Percentiles rank a stretch among this genome's conserved stretches.
Evolutionary conservation across 1,140 invertebrate genomes (phyloP).

Genomic region (Magallana gigas): DNA sequence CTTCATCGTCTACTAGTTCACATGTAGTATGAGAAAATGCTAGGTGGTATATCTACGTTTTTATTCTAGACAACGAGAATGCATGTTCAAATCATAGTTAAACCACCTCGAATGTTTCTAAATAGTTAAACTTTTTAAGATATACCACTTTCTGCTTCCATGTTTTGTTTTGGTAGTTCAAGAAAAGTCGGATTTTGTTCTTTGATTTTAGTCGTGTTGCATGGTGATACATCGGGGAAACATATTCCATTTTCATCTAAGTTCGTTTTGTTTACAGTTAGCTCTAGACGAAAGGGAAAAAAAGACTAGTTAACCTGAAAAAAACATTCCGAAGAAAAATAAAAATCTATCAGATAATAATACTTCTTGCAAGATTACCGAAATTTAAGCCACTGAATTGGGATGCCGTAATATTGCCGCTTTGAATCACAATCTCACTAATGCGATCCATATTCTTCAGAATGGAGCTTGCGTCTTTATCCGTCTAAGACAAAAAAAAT

Average conservation of each 20-base stretch:
- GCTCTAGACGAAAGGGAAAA: not conserved
- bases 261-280: not conserved
- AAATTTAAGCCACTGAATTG: not conserved
- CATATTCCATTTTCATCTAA: not conserved
- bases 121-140: not conserved
- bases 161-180: not conserved
- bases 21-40: too few relatives aligned
- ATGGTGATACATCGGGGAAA: not conserved
- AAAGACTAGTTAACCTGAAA: not conserved
- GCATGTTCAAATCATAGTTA: not conserved
- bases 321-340: not conserved
- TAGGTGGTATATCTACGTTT: too few relatives aligned
- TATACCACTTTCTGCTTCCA: not conserved
- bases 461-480: not conserved
- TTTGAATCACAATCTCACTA: not conserved
- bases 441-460: constrained; percentile 2
- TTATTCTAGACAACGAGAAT: not conserved
- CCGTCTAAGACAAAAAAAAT: not conserved
- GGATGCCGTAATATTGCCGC: not conserved
- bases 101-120: too few relatives aligned
- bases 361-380: not conserved
- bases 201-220: too few relatives aligned
- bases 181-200: not conserved
- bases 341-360: not conserved
- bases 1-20: too few relatives aligned